These are phyloP conservation scores for Ianthella basta DNA, from an alignment of 37 sponge, comb jelly and placozoan genomes.

Conservation along the genomic window DNA sequence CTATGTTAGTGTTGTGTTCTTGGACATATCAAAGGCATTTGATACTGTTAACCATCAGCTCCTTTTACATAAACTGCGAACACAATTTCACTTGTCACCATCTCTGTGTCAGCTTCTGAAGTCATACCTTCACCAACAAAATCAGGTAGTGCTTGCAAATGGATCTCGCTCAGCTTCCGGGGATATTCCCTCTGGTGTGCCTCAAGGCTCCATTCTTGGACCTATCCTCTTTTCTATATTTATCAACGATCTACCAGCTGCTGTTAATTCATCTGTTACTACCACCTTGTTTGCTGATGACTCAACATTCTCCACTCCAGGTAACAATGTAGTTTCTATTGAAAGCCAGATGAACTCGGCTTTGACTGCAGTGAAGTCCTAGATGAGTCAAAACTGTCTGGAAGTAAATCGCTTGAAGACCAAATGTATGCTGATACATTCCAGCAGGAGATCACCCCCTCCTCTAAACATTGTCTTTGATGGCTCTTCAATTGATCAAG, in stretches of 20 bases:
- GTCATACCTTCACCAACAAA: constrained; percentile 9
- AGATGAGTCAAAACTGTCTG: constrained; percentile 17
- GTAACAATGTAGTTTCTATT: not conserved
- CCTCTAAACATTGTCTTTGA: constrained; percentile 16
- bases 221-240: constrained; percentile 28
- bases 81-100: constrained; percentile 15
- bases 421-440: constrained; percentile 24
- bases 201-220: constrained; percentile 29
- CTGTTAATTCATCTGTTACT: constrained; percentile 1
- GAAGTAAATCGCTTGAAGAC: not conserved
- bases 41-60: constrained; percentile 21
- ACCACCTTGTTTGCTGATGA: constrained; percentile 23
- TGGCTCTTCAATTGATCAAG: constrained; percentile 19
- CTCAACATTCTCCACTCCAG: constrained; percentile 16
- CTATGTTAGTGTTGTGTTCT: constrained; percentile 15
- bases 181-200: constrained; percentile 15
- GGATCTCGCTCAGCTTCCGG: not conserved
- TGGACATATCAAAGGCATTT: constrained; percentile 18
- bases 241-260: constrained; percentile 26
- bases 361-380: not conserved
- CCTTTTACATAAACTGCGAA: not conserved
- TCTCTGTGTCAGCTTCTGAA: constrained; percentile 9
- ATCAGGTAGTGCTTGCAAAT: constrained; percentile 13
- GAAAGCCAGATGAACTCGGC: constrained; percentile 6
- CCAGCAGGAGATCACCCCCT: constrained; percentile 11